Evolutionary conservation across 2,888 invertebrate species (phyloP).

Genomic region (Drepana falcataria): DNA sequence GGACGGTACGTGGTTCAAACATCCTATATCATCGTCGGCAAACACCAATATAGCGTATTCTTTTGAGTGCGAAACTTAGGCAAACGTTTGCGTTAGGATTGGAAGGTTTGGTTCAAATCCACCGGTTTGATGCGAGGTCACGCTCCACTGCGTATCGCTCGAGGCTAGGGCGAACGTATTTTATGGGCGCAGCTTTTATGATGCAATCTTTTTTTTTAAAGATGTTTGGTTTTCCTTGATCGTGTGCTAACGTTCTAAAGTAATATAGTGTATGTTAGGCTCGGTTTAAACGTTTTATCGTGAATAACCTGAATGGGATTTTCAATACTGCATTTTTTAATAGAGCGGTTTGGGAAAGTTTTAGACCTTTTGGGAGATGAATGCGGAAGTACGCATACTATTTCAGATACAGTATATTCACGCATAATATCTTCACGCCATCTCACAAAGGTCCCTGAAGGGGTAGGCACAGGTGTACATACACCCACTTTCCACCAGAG

Average conservation of each 20-base stretch:
- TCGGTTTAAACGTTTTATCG: too few species aligned
- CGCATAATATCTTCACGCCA: too few species aligned
- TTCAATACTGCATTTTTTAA: too few species aligned
- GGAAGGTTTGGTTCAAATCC: constrained; percentile 57
- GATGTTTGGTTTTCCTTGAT: constrained; percentile 35
- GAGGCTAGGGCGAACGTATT: constrained; percentile 37
- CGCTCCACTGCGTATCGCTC: constrained; percentile 56
- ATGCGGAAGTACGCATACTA: too few species aligned
- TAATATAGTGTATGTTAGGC: constrained; percentile 7
- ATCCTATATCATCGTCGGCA: constrained; percentile 30
- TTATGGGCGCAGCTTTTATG: constrained; percentile 49
- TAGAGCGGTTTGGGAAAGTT: too few species aligned
- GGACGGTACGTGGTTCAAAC: constrained; percentile 6
- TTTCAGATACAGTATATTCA: too few species aligned
- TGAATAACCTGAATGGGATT: too few species aligned
- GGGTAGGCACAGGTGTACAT: too few species aligned
- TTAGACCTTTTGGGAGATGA: too few species aligned
- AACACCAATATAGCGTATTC: constrained; percentile 54
- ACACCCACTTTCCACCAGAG: too few species aligned
- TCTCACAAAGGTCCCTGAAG: too few species aligned
- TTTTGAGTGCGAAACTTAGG: constrained; percentile 54
- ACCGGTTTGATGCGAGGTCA: constrained; percentile 56
- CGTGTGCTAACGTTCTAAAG: constrained; percentile 10
- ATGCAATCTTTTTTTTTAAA: constrained; percentile 31
- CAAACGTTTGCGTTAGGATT: constrained; percentile 64